Percentiles rank a stretch among this genome's conserved stretches.
Evolutionary conservation across 2,113 vertebrate species (phyloP).

Genomic region (Suncus etruscus): DNA sequence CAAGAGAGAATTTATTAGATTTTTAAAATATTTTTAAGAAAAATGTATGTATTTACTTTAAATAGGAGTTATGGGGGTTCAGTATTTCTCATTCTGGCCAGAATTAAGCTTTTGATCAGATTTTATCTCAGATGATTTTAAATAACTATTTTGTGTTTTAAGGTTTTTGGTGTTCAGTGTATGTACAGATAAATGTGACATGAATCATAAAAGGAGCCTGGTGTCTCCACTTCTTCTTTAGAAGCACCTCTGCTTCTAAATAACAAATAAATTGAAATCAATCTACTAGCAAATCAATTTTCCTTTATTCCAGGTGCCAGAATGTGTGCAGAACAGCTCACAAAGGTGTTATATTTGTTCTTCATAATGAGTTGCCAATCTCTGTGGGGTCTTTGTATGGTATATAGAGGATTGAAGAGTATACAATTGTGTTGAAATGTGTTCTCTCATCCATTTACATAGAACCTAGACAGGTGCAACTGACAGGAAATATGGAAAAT

Average conservation of each 20-base stretch:
- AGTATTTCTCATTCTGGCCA: not conserved
- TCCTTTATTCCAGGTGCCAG: not conserved
- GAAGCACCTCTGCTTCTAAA: not conserved
- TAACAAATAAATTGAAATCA: not conserved
- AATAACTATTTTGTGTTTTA: not conserved
- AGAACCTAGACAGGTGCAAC: slow-evolving; percentile 22
- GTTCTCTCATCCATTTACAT: slow-evolving; percentile 18
- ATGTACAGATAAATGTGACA: not conserved
- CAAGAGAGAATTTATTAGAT: not conserved
- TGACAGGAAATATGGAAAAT: slow-evolving; percentile 30
- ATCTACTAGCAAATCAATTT: not conserved
- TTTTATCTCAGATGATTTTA: not conserved
- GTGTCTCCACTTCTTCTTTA: not conserved
- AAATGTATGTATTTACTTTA: too few species aligned
- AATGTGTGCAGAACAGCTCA: not conserved
- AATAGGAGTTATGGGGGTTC: too few species aligned
- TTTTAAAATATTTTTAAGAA: not conserved
- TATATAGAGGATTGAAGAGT: not conserved
- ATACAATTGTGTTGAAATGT: not conserved
- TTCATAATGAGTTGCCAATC: not conserved
- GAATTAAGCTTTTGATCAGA: not conserved
- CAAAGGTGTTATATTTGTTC: not conserved
- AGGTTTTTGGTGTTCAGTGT: not conserved
- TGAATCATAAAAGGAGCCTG: not conserved
- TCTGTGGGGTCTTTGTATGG: not conserved